These are phyloP conservation scores for Ictalurus furcatus DNA, from an alignment of 2,113 vertebrate species.

Conservation along the genomic window DNA sequence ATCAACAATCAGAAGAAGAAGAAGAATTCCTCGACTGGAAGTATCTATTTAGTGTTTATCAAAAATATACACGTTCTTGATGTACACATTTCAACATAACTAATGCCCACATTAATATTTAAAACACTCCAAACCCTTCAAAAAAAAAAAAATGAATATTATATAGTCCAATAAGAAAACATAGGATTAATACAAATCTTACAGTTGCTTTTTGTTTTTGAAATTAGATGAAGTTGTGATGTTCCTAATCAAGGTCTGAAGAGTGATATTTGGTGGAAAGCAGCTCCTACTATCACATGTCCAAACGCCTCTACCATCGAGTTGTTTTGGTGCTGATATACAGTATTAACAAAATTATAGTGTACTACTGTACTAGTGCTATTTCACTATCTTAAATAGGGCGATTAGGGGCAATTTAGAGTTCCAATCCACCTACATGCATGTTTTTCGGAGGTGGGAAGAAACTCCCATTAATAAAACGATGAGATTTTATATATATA, in stretches of 20 bases:
- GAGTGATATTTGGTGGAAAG: not conserved
- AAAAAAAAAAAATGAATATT: not conserved
- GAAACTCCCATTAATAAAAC: not conserved
- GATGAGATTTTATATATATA: not conserved
- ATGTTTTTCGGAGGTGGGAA: not conserved
- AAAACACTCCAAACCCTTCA: not conserved
- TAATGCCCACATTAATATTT: not conserved
- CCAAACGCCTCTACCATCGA: not conserved
- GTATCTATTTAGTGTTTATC: not conserved
- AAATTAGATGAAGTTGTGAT: not conserved
- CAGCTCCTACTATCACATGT: not conserved
- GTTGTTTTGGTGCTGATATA: not conserved
- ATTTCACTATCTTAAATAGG: not conserved
- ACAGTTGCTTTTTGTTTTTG: not conserved
- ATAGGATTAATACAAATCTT: not conserved
- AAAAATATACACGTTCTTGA: slow-evolving; percentile 8
- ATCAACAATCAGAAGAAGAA: not conserved
- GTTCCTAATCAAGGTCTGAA: not conserved
- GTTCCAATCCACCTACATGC: not conserved
- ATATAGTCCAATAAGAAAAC: not conserved
- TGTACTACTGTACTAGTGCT: not conserved
- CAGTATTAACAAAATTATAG: not conserved
- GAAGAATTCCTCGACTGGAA: not conserved
- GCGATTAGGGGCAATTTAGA: too few species aligned
- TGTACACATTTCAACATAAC: not conserved